phyloP scores from a whole-genome alignment of 2,888 invertebrate genomes.

The Tuta absoluta region DNA sequence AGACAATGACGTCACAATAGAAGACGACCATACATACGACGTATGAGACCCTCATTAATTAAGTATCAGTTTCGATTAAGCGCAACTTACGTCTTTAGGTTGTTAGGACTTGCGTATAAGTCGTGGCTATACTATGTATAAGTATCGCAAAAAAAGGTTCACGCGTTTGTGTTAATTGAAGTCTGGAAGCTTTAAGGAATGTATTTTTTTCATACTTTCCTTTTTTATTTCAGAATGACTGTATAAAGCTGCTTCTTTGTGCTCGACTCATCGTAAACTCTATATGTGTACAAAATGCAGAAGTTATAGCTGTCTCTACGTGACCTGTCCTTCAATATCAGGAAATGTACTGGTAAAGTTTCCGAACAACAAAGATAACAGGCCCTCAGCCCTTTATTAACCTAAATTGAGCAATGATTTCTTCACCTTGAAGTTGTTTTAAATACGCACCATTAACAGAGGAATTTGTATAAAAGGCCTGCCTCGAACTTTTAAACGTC shows the following conservation, averaged over 20 bases:
- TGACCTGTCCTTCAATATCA: constrained; percentile 1
- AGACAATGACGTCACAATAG: neutral
- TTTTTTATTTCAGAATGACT: neutral
- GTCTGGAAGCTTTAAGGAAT: no score
- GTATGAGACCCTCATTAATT: neutral
- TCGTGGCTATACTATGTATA: no score
- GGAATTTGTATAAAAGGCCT: no score
- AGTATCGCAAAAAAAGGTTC: no score
- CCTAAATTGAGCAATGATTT: neutral
- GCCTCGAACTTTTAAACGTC: no score
- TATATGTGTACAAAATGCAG: neutral
- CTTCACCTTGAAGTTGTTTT: neutral
- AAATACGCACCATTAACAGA: neutral
- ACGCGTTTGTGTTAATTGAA: no score
- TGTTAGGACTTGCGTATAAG: no score
- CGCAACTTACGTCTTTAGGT: no score
- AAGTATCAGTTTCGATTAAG: no score
- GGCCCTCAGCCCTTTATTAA: neutral
- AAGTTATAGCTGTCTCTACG: neutral
- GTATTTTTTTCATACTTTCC: no score
- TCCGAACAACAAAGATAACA: constrained; percentile 4
- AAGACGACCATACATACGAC: neutral
- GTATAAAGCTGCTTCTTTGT: neutral
- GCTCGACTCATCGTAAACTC: neutral
- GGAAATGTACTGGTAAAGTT: constrained; percentile 7